A percentile compares a stretch with the other conserved stretches of the same genome.
These are phyloP conservation scores for Arbacia lixula DNA, from an alignment of 53 echinoderm and acorn worm species.

Conservation along the genomic window DNA sequence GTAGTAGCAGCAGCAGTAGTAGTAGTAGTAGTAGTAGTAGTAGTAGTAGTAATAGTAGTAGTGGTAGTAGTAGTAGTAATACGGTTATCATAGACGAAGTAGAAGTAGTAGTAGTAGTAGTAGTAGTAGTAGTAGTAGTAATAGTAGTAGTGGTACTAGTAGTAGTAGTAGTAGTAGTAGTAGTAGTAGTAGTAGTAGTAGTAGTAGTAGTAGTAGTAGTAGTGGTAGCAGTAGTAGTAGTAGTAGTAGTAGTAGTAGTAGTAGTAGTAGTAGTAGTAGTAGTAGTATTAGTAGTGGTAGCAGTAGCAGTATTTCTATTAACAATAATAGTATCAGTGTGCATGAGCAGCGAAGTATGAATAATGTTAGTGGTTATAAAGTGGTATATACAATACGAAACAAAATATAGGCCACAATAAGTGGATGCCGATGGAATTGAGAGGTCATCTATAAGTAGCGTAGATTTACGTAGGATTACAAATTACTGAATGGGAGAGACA, in stretches of 20 bases:
- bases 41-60: not conserved
- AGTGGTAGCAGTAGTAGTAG: not conserved
- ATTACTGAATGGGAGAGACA: no score
- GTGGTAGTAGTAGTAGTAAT: not conserved
- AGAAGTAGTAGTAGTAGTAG: conserved; percentile 6
- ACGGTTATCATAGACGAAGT: not conserved
- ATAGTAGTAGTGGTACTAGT: not conserved
- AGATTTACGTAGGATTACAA: no score
- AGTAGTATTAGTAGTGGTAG: not conserved
- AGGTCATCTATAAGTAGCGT: no score
- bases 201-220: not conserved
- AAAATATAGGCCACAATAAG: no score
- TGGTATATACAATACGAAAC: no score
- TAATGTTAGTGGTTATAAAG: no score
- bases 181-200: not conserved
- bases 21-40: conserved; percentile 7
- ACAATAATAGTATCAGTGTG: no score
- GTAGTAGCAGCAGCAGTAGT: not conserved
- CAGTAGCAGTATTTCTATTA: not conserved
- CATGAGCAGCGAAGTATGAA: no score
- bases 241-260: not conserved
- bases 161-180: not conserved
- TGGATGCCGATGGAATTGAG: no score
- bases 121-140: conserved; percentile 1
- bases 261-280: not conserved